phyloP scores from a whole-genome alignment of 2,888 invertebrate genomes.

The Aspidiotus rigidus region DNA sequence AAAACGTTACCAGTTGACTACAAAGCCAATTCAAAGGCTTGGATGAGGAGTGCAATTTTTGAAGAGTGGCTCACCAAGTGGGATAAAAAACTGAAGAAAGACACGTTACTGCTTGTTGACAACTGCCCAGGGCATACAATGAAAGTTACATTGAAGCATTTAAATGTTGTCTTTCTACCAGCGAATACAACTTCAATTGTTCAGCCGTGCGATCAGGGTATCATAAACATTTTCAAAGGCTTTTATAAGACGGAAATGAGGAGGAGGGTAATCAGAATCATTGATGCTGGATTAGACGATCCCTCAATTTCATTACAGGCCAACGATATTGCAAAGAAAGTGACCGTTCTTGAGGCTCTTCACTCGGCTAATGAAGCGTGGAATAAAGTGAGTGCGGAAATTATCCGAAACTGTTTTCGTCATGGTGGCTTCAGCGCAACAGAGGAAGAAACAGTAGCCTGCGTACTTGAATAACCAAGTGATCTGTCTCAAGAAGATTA shows the following conservation, averaged over 20 bases:
- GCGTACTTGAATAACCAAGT: not conserved
- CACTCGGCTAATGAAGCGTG: constrained; percentile 40
- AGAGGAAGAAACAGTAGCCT: not conserved
- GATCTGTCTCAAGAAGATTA: constrained; percentile 4
- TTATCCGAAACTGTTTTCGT: constrained; percentile 39
- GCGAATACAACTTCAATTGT: constrained; percentile 23
- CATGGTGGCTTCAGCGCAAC: constrained; percentile 39
- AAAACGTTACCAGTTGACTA: constrained; percentile 39
- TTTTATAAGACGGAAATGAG: constrained; percentile 10
- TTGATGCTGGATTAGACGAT: constrained; percentile 23
- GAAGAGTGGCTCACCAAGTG: constrained; percentile 37
- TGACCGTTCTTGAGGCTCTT: constrained; percentile 39
- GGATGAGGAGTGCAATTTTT: constrained; percentile 42
- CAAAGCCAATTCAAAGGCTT: constrained; percentile 40
- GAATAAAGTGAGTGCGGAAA: constrained; percentile 38
- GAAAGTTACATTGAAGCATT: constrained; percentile 19
- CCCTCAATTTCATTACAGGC: constrained; percentile 24
- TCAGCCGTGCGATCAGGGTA: constrained; percentile 11
- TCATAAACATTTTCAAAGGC: constrained; percentile 20
- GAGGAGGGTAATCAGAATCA: constrained; percentile 14
- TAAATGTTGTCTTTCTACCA: constrained; percentile 27
- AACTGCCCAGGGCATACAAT: constrained; percentile 16
- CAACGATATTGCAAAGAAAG: constrained; percentile 32
- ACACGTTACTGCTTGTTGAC: constrained; percentile 25
- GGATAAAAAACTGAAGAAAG: constrained; percentile 38